Conservation (phyloP, 2,888 invertebrate genomes). For the Daptonema setosum region DNA sequence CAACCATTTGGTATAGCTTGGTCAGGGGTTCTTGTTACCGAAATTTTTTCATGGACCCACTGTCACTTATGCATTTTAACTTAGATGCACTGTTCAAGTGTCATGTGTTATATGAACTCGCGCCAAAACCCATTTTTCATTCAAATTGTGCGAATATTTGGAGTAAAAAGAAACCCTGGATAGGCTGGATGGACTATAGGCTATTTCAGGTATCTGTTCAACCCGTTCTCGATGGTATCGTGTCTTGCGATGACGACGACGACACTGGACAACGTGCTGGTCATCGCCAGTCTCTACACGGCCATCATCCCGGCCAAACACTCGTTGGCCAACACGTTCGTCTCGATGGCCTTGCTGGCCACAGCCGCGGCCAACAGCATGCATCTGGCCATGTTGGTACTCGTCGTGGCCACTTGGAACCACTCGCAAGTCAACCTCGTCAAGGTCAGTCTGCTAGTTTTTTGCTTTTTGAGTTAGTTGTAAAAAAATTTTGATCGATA, state of each 20-base stretch:
- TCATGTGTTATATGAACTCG: too few species aligned
- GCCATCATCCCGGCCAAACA: not conserved
- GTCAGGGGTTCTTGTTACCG: too few species aligned
- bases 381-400: not conserved
- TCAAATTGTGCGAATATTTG: not conserved
- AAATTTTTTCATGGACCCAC: too few species aligned
- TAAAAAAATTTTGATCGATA: too few species aligned
- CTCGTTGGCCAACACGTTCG: not conserved
- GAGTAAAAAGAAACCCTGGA: too few species aligned
- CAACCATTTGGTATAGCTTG: too few species aligned
- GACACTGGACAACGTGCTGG: slow-evolving; percentile 13
- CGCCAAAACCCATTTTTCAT: not conserved
- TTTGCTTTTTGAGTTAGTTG: not conserved
- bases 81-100: too few species aligned
- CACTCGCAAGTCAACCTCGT: not conserved
- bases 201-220: slow-evolving; percentile 19
- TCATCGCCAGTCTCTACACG: slow-evolving; percentile 10
- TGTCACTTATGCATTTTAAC: too few species aligned
- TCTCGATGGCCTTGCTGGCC: not conserved
- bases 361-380: not conserved
- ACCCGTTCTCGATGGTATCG: slow-evolving; percentile 18
- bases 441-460: not conserved
- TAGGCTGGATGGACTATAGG: too few species aligned
- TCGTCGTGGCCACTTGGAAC: not conserved
- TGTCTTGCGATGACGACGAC: slow-evolving; percentile 17